Percentiles rank a stretch among this genome's conserved stretches.
phyloP scores from a whole-genome alignment of 2,888 invertebrate genomes.

The Uloborus plumipes region DNA sequence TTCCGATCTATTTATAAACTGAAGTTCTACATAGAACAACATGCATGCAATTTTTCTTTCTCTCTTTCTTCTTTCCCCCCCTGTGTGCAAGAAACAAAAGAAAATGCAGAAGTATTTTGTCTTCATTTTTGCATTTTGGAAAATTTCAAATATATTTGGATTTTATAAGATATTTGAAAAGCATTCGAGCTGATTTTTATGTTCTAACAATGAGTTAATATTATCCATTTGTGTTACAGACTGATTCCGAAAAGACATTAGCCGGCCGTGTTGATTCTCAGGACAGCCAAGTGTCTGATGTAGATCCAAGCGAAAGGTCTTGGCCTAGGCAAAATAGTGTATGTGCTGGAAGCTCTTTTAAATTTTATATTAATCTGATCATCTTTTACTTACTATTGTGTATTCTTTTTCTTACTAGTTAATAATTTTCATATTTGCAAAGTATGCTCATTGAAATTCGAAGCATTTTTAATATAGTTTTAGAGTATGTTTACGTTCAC shows the following conservation, averaged over 20 bases:
- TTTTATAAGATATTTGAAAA: not conserved
- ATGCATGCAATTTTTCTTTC: too few species aligned
- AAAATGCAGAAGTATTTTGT: not conserved
- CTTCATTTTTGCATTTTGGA: not conserved
- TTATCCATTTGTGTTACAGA: constrained; percentile 60
- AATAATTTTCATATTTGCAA: too few species aligned
- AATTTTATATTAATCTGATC: not conserved
- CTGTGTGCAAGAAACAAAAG: too few species aligned
- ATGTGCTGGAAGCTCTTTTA: constrained; percentile 65
- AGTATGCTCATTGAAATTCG: too few species aligned
- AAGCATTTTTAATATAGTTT: too few species aligned
- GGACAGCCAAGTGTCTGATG: constrained; percentile 82
- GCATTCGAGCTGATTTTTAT: not conserved
- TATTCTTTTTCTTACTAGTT: too few species aligned
- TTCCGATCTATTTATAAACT: too few species aligned
- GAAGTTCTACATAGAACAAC: too few species aligned
- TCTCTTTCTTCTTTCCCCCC: too few species aligned
- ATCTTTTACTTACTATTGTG: too few species aligned
- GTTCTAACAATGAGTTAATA: not conserved
- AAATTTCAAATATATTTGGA: not conserved
- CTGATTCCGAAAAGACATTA: constrained; percentile 85
- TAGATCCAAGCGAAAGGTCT: constrained; percentile 69
- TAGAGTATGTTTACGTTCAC: too few species aligned
- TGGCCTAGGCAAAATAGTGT: constrained; percentile 74
- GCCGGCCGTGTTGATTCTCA: constrained; percentile 84